These are phyloP conservation scores for Peromyscus maniculatus DNA, from an alignment of 2,113 vertebrate genomes.

Conservation along the genomic window DNA sequence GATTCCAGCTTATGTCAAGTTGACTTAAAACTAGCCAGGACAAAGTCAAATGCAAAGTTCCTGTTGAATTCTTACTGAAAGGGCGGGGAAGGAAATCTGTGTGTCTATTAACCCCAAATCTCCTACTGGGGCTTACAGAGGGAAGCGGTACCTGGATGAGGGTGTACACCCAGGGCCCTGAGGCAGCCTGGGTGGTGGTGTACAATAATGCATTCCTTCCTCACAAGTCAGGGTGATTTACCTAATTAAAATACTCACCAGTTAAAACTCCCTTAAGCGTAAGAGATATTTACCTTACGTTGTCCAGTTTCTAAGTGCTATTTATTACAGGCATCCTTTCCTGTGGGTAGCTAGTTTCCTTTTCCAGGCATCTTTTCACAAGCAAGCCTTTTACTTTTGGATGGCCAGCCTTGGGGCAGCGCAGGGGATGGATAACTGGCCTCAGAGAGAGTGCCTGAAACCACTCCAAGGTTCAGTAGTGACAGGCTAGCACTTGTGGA, in stretches of 20 bases:
- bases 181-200: not conserved
- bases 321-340: not conserved
- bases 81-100: not conserved
- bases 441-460: rapidly evolving
- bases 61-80: not conserved
- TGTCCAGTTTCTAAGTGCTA: constrained; percentile 1
- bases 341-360: not conserved
- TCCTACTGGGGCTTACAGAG: not conserved
- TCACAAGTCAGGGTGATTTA: not conserved
- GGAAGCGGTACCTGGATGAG: rapidly evolving
- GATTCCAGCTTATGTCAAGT: not conserved
- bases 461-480: not conserved
- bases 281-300: not conserved
- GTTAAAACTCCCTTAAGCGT: not conserved
- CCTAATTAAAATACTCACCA: not conserved
- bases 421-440: not conserved
- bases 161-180: not conserved
- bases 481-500: not conserved
- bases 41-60: constrained; percentile 45
- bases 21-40: not conserved
- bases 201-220: not conserved
- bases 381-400: not conserved
- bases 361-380: not conserved
- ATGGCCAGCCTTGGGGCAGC: not conserved
- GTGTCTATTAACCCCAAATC: not conserved